phyloP scores from a whole-genome alignment of 2,888 invertebrate genomes.

The Catocala nupta region DNA sequence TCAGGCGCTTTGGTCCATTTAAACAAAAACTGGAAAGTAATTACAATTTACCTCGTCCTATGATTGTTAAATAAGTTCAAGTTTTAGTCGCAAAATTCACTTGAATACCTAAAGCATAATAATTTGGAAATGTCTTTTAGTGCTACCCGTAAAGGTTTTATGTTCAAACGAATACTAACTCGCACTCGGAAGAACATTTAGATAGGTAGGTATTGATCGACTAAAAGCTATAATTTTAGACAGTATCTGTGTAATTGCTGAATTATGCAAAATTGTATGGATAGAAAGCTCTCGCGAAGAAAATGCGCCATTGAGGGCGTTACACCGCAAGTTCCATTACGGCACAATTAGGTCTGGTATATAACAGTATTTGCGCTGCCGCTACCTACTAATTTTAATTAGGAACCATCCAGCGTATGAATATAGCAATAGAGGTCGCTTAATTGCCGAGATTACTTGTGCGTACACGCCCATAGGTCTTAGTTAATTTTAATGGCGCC shows the following conservation, averaged over 20 bases:
- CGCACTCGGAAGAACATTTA: constrained; percentile 21
- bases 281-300: constrained; percentile 18
- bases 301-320: constrained; percentile 12
- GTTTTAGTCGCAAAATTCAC: not conserved
- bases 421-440: constrained; percentile 28
- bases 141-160: constrained; percentile 12
- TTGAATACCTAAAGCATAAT: constrained; percentile 8
- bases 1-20: not conserved
- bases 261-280: constrained; percentile 40
- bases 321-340: constrained; percentile 4
- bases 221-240: constrained; percentile 36
- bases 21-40: constrained; percentile 6
- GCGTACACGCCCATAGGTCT: constrained; percentile 44
- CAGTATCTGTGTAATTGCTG: constrained; percentile 45
- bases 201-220: constrained; percentile 35
- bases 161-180: constrained; percentile 21
- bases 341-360: constrained; percentile 6
- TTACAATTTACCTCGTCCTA: constrained; percentile 5
- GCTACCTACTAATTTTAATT: constrained; percentile 34
- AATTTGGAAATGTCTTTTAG: constrained; percentile 9
- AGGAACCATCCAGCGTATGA: constrained; percentile 32
- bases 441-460: constrained; percentile 46
- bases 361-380: constrained; percentile 8
- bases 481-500: constrained; percentile 53
- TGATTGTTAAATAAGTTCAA: constrained; percentile 1